These are phyloP conservation scores for Monodelphis domestica DNA, from an alignment of 2,797 vertebrate genomes.

Conservation along the genomic window DNA sequence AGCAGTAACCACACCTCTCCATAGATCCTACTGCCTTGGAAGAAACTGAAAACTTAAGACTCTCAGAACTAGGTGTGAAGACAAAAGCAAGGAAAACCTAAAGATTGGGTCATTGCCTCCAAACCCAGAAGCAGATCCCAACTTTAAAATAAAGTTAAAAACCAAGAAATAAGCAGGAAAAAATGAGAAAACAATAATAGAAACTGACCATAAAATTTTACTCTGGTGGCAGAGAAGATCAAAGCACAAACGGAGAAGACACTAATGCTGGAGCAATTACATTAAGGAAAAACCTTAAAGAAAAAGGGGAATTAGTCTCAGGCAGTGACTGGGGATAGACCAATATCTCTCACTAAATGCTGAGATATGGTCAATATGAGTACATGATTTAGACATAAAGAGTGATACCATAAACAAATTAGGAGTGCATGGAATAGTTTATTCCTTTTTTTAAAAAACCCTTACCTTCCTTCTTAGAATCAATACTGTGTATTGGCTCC, in stretches of 20 bases:
- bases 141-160: background rate
- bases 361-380: too few species aligned
- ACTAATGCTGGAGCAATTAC: background rate
- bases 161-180: background rate
- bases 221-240: background rate
- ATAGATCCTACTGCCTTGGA: too few species aligned
- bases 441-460: too few species aligned
- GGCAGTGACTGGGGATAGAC: too few species aligned
- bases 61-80: background rate
- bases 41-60: background rate
- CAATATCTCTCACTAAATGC: too few species aligned
- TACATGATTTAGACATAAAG: too few species aligned
- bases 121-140: background rate
- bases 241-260: background rate
- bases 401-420: too few species aligned
- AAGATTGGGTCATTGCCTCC: too few species aligned
- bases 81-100: background rate
- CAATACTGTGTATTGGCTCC: too few species aligned
- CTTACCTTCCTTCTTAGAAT: too few species aligned
- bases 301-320: background rate
- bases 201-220: background rate
- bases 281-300: background rate
- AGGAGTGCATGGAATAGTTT: too few species aligned
- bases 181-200: background rate
- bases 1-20: background rate